A percentile compares a stretch with the other conserved stretches of the same genome.
Conservation (phyloP, 2,113 vertebrate species). For the rabbit (Oryctolagus cuniculus) region DNA sequence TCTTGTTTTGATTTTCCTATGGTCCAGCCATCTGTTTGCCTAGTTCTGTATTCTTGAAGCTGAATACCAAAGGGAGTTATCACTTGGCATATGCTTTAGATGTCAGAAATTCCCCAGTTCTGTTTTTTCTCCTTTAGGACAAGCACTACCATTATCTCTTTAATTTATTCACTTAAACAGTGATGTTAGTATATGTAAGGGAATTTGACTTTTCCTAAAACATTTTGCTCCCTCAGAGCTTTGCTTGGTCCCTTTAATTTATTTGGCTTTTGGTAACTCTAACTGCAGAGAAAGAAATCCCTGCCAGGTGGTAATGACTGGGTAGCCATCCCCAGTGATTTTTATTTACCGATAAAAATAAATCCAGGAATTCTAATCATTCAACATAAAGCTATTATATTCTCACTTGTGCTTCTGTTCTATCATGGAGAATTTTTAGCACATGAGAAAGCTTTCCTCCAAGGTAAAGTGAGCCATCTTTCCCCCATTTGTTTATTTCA, state of each 20-base stretch:
- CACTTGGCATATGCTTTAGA: constrained; percentile 50
- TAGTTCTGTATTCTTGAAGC: constrained; percentile 41
- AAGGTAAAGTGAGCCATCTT: constrained; percentile 7
- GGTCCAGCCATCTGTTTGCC: constrained; percentile 66
- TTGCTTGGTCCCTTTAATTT: constrained; percentile 28
- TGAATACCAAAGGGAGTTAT: constrained; percentile 60
- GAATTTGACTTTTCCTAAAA: constrained; percentile 23
- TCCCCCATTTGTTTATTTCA: constrained; percentile 52
- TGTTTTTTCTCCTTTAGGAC: background rate
- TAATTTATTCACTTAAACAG: constrained; percentile 3
- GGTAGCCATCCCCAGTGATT: background rate
- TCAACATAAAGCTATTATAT: constrained; percentile 23
- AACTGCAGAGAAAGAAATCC: background rate
- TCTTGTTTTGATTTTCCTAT: constrained; percentile 63
- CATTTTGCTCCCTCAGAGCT: background rate
- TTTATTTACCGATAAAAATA: constrained; percentile 56
- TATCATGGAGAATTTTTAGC: constrained; percentile 5
- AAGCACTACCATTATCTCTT: background rate
- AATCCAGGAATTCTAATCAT: background rate
- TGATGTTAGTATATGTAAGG: background rate
- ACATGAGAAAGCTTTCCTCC: background rate
- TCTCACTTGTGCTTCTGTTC: background rate
- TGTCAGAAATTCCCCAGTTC: constrained; percentile 27
- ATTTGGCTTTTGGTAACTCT: constrained; percentile 8
- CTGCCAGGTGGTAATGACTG: background rate